These are phyloP conservation scores for Paralinhomoeus sp. DNA, from an alignment of 2,888 invertebrate genomes.

Conservation along the genomic window DNA sequence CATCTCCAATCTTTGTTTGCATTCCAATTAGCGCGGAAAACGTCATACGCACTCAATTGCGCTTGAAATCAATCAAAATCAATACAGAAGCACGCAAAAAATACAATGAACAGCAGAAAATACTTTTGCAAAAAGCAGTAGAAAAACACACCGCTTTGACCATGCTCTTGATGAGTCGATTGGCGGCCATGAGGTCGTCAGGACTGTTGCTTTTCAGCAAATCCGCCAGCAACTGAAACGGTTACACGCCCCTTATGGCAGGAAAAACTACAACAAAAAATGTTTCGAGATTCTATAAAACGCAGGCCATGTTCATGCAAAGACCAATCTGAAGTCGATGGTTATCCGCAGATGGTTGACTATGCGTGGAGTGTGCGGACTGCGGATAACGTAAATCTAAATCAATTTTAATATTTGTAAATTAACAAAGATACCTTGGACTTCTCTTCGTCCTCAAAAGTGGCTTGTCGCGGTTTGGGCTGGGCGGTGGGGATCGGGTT, in stretches of 20 bases:
- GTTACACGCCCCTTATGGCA: no score
- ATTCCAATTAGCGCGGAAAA: no score
- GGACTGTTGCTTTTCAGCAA: conserved; percentile 76
- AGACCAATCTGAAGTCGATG: no score
- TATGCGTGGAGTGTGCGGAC: no score
- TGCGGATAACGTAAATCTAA: no score
- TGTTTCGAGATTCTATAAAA: no score
- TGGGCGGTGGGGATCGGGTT: neutral
- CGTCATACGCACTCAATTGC: neutral
- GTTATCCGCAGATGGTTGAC: no score
- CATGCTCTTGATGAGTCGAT: conserved; percentile 79
- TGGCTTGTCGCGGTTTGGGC: conserved; percentile 31
- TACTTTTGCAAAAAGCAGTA: no score
- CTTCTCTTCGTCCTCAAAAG: conserved; percentile 60
- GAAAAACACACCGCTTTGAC: conserved; percentile 54
- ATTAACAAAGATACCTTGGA: conserved; percentile 31
- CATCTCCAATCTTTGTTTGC: no score
- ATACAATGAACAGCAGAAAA: no score
- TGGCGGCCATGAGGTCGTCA: conserved; percentile 79
- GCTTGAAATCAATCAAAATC: neutral
- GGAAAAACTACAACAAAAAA: neutral
- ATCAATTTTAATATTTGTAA: neutral
- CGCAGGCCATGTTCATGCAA: no score
- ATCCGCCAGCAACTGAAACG: conserved; percentile 45
- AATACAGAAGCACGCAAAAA: neutral